These are phyloP conservation scores for Drosophila santomea DNA, from an alignment of 1,140 invertebrate genomes.

Conservation along the genomic window DNA sequence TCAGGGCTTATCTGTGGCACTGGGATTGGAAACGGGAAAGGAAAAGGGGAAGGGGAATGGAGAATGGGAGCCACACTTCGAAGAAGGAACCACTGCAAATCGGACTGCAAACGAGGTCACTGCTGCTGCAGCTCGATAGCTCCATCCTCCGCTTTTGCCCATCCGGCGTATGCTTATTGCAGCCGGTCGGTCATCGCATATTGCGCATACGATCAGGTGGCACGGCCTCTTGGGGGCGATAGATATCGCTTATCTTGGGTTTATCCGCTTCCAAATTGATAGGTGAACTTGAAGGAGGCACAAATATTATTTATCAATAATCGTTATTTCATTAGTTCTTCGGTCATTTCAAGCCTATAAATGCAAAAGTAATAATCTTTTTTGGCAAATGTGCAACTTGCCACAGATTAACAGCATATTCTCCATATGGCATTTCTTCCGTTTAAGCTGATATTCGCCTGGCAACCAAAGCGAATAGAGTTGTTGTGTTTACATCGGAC, in stretches of 20 bases:
- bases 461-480: slow-evolving; percentile 2
- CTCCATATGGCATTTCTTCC: not conserved
- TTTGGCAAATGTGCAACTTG: not conserved
- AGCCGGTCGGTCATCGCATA: not conserved
- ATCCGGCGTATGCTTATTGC: slow-evolving; percentile 56
- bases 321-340: not conserved
- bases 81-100: slow-evolving; percentile 28
- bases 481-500: slow-evolving; percentile 31
- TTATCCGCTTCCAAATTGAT: slow-evolving; percentile 15
- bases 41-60: too few species aligned
- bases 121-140: slow-evolving; percentile 9
- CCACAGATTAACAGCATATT: too few species aligned
- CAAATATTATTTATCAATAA: not conserved
- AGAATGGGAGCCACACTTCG: not conserved
- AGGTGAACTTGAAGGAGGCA: slow-evolving; percentile 15
- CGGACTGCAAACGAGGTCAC: slow-evolving; percentile 44
- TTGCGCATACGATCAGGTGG: slow-evolving; percentile 53
- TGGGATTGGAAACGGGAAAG: not conserved
- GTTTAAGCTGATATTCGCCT: not conserved
- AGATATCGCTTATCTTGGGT: slow-evolving; percentile 24
- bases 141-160: not conserved
- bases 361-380: too few species aligned
- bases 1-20: slow-evolving; percentile 20
- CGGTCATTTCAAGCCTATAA: too few species aligned
- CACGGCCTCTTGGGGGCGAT: not conserved